Base-by-base conservation (phyloP, 2,888 invertebrate species). In the Sminthurides aquaticus region DNA sequence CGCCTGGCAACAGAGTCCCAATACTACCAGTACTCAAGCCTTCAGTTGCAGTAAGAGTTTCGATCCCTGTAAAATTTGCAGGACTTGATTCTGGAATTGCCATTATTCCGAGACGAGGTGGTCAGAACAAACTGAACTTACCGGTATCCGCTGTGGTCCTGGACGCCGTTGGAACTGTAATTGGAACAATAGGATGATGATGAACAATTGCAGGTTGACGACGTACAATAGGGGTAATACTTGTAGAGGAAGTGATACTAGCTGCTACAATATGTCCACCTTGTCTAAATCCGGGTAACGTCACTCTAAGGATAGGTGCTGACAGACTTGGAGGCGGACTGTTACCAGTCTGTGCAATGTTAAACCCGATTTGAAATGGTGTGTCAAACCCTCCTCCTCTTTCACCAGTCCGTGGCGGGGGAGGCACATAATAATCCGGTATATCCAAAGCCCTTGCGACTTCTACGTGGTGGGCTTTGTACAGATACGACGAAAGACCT, bases 401-500 rank as follows among this genome's bases (percentile, higher is more conserved):
- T 20, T 34, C 57, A 1, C 24, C 48, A 11, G 54, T 43, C 15
- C 26, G 59, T 25, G 55, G 49, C 15, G 60, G 55, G n/a, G 18
- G 60, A 43, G 48, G 34, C 11, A 52, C 22, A 22, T 58, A 52
- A 57, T 73, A 74, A 49, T 74, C 74, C 8, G 70, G 70, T 28
- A 72, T 70, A 48, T 67, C 65, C 5, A 75, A 62, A 22, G 71
- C 80, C 24, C 77, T 77, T 11, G 82, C 75, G 18, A 86, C 77
- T 70, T 86, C 85, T 18, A 72, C 76, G 78, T 82, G 79, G 73
- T 83, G 79, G 1, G 83, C 83, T 75, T 87, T 83, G 49, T 85
- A 85, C 0, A 88, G 78, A 75, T 87, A 86, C 0, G 86, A 86
- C 54, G 86, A 77, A 0, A 87, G 83, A 3, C 88, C 88, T 2